phyloP scores from a whole-genome alignment of 2,888 invertebrate species.

The Cephus sareptanus region DNA sequence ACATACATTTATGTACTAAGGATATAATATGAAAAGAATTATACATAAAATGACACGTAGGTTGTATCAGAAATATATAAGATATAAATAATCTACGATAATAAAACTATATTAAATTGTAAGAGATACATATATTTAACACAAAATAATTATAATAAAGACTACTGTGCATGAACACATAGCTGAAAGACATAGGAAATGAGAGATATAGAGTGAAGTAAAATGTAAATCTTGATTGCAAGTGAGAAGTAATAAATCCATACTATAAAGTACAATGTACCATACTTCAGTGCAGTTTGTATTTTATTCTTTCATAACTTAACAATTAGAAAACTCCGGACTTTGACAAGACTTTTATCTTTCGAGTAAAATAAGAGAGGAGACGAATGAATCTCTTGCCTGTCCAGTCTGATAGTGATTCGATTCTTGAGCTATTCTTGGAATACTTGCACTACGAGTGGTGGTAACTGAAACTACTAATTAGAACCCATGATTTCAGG shows the following conservation, averaged over 20 bases:
- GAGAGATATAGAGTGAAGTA: constrained; percentile 28
- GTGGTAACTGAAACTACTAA: too few species aligned
- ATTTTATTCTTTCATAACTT: too few species aligned
- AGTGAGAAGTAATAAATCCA: constrained; percentile 35
- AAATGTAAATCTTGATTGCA: constrained; percentile 20
- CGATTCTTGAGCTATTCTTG: too few species aligned
- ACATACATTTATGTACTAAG: constrained; percentile 14
- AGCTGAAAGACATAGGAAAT: constrained; percentile 38
- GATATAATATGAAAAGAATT: constrained; percentile 27
- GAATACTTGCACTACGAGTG: too few species aligned
- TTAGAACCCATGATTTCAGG: too few species aligned
- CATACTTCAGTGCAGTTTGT: constrained; percentile 27
- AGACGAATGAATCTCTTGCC: too few species aligned
- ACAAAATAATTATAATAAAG: constrained; percentile 30
- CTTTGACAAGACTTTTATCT: too few species aligned
- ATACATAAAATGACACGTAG: constrained; percentile 47
- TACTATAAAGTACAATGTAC: constrained; percentile 42
- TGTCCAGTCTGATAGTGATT: too few species aligned
- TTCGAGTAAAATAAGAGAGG: too few species aligned
- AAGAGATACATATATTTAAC: constrained; percentile 48
- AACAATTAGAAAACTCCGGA: too few species aligned
- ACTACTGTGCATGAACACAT: constrained; percentile 40
- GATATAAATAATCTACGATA: constrained; percentile 42
- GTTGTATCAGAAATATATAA: constrained; percentile 43
- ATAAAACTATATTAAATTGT: constrained; percentile 39